phyloP scores from a whole-genome alignment of 1,140 invertebrate species.

The Amyelois transitella region DNA sequence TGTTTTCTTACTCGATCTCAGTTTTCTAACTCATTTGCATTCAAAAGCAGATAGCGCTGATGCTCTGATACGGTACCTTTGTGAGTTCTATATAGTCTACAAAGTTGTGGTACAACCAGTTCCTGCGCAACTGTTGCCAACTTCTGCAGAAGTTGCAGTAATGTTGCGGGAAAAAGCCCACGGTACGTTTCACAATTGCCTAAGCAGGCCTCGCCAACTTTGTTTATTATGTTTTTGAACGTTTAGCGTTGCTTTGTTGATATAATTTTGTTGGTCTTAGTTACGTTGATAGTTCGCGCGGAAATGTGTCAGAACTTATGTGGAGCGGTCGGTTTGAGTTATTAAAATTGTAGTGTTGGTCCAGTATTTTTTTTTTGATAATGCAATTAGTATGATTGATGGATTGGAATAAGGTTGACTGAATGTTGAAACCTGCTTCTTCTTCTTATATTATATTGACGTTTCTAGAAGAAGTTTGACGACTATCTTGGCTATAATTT shows the following conservation, averaged over 20 bases:
- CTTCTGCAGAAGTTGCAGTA: slow-evolving; percentile 61
- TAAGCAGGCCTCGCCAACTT: slow-evolving; percentile 54
- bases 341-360: too few relatives aligned
- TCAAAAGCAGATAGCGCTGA: slow-evolving; percentile 70
- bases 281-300: neutral
- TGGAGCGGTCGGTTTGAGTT: neutral
- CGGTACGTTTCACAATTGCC: slow-evolving; percentile 70
- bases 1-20: slow-evolving; percentile 62
- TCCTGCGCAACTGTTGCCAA: slow-evolving; percentile 56
- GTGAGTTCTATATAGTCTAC: slow-evolving; percentile 66
- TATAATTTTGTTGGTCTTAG: neutral
- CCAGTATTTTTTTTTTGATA: too few relatives aligned
- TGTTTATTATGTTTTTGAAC: slow-evolving; percentile 51
- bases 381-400: too few relatives aligned
- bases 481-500: too few relatives aligned
- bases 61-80: slow-evolving; percentile 66
- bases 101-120: slow-evolving; percentile 59
- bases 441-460: too few relatives aligned
- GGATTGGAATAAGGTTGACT: too few relatives aligned
- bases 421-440: too few relatives aligned
- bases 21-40: slow-evolving; percentile 73
- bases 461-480: too few relatives aligned
- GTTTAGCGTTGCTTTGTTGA: slow-evolving; percentile 15
- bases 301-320: neutral
- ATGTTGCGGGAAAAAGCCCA: slow-evolving; percentile 68